phyloP scores from a whole-genome alignment of 2,888 invertebrate species.

The Dromius quadrimaculatus region DNA sequence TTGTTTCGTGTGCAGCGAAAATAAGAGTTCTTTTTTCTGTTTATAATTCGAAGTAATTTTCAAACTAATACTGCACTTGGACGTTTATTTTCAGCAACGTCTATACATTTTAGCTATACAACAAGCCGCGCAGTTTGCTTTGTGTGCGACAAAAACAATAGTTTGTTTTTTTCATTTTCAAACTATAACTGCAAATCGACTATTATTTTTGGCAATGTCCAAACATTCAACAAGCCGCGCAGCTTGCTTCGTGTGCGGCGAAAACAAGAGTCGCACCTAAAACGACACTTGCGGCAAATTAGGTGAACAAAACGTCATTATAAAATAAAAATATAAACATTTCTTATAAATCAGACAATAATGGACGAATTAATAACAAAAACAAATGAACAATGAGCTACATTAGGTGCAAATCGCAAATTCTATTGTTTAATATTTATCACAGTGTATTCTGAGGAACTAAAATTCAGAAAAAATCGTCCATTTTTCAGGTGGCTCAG shows the following conservation, averaged over 20 bases:
- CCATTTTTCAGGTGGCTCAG: slow-evolving; percentile 15
- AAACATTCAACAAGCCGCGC: background rate
- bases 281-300: background rate
- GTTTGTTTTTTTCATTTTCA: background rate
- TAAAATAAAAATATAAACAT: background rate
- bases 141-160: too few species aligned
- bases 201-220: background rate
- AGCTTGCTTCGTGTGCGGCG: too few species aligned
- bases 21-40: too few species aligned
- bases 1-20: too few species aligned
- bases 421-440: slow-evolving; percentile 27
- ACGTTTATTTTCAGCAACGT: too few species aligned
- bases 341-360: slow-evolving; percentile 2
- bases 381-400: background rate
- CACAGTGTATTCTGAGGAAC: slow-evolving; percentile 30
- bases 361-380: slow-evolving; percentile 19
- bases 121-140: too few species aligned
- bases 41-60: too few species aligned
- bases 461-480: slow-evolving; percentile 27
- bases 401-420: slow-evolving; percentile 6
- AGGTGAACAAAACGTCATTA: background rate
- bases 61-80: too few species aligned
- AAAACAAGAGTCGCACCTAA: background rate
- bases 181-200: too few species aligned
- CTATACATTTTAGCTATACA: too few species aligned